Base-by-base conservation (phyloP, 2,113 vertebrate genomes). In the Solenodon paradoxus region DNA sequence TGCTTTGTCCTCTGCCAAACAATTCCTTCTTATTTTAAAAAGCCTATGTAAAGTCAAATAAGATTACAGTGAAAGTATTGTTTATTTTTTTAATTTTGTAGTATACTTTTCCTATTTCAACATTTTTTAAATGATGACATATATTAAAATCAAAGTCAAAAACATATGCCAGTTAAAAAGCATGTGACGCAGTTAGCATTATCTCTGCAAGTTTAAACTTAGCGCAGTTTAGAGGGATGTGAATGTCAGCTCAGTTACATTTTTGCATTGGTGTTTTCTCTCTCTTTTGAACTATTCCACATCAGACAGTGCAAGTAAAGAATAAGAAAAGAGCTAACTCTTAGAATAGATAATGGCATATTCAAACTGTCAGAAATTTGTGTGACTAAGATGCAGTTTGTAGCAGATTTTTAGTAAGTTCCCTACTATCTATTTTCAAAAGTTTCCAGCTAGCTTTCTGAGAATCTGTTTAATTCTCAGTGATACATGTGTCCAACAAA, bases 91-190 rank as follows among this genome's bases (percentile, higher is more conserved):
- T n/a, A n/a, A 74, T 81, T 64, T 2, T 53, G 79, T 49, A 42
- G 68, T 75, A 51, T 15, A 5, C 13, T 53, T 75, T 82, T 82
- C 8, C 7, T 42, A 77, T 72, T 61, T 63, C 77, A 32, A 38
- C 8, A n/a, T 55, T 91, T 93, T 20, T 47, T 72, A 82, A 81
- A 91, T 71, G 32, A 9, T 38, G 17, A 32, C 17, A 28, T 45
- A 86, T 78, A 90, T 89, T 24, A 79, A 89, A 72, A 30, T 87
- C 49, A 86, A 86, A 93, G 40, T 69, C 13, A 53, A 57, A 81
- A 87, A 42, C 9, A n/a, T 68, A 24, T 45, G 19, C 53, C 57
- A 61, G 64, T 49, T 12, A 57, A 19, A 80, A 9, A 24, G 30
- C 66, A 71, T 82, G 7, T 90, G 30, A 94, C 24, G 42, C 7